phyloP scores from a whole-genome alignment of 2,888 invertebrate genomes.

The Cecidostiba fungosa region DNA sequence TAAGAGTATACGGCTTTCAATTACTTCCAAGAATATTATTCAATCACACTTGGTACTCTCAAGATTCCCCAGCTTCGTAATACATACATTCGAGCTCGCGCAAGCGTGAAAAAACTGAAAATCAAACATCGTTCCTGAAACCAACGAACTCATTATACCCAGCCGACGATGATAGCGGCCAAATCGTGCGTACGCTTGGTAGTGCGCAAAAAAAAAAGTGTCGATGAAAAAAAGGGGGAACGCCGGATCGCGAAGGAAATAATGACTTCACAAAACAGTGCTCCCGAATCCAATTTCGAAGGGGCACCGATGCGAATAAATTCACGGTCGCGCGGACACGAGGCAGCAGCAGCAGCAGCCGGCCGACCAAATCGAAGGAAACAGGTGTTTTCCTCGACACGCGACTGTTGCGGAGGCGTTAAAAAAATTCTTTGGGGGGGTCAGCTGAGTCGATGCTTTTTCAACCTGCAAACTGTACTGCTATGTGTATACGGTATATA shows the following conservation, averaged over 20 bases:
- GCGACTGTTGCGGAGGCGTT: background rate
- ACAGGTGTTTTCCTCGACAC: constrained; percentile 51
- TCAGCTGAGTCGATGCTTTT: background rate
- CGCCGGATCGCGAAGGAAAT: constrained; percentile 42
- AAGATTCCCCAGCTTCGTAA: no score
- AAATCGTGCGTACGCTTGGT: constrained; percentile 2
- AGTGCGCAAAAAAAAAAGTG: background rate
- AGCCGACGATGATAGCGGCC: background rate
- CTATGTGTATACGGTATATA: background rate
- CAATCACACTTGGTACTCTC: no score
- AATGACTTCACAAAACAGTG: constrained; percentile 58
- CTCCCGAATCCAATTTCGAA: constrained; percentile 55
- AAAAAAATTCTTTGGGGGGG: background rate
- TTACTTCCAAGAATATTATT: no score
- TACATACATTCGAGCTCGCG: background rate
- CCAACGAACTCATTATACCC: background rate
- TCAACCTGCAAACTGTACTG: background rate
- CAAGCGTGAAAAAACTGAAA: background rate
- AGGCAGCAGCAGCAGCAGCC: constrained; percentile 16
- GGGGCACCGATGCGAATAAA: constrained; percentile 62
- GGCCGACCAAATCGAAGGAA: constrained; percentile 48
- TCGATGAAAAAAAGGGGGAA: background rate
- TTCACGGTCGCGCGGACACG: constrained; percentile 57
- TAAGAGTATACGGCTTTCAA: no score
- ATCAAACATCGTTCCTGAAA: background rate